Percentiles rank a stretch among this genome's conserved stretches.
These are phyloP conservation scores for Agrilus mali DNA, from an alignment of 2,888 invertebrate genomes.

Conservation along the genomic window DNA sequence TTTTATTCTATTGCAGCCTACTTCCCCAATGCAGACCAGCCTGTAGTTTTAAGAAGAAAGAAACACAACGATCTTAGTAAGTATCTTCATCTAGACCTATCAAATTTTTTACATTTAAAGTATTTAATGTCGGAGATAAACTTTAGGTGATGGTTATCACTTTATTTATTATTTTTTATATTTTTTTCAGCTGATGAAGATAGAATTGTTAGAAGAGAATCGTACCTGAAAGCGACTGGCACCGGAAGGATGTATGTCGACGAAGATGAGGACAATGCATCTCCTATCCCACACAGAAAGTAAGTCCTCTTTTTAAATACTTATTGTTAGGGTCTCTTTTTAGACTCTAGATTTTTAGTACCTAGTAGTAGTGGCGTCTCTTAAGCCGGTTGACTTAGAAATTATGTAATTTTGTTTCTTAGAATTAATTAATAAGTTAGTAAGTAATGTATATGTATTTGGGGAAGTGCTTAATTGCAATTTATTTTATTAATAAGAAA, in stretches of 20 bases:
- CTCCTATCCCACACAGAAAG: constrained; percentile 48
- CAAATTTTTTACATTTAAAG: background rate
- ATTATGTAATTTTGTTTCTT: too few species aligned
- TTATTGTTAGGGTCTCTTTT: background rate
- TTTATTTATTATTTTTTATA: constrained; percentile 3
- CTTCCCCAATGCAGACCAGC: too few species aligned
- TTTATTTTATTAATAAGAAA: too few species aligned
- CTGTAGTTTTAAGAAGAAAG: too few species aligned
- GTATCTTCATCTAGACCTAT: too few species aligned
- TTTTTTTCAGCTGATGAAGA: constrained; percentile 61
- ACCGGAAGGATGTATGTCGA: constrained; percentile 60
- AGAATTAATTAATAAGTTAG: too few species aligned
- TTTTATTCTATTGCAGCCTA: too few species aligned
- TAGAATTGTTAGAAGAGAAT: constrained; percentile 75
- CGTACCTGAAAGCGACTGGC: constrained; percentile 90
- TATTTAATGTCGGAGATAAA: too few species aligned
- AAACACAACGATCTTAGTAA: too few species aligned
- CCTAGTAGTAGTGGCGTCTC: background rate
- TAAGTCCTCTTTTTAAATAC: constrained; percentile 28
- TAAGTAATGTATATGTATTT: too few species aligned
- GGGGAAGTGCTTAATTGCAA: too few species aligned
- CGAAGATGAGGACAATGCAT: constrained; percentile 47
- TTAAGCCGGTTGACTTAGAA: background rate
- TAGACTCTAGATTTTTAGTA: background rate
- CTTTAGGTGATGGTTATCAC: too few species aligned